phyloP scores from a whole-genome alignment of 2,113 vertebrate species.

The Salvator merianae region DNA sequence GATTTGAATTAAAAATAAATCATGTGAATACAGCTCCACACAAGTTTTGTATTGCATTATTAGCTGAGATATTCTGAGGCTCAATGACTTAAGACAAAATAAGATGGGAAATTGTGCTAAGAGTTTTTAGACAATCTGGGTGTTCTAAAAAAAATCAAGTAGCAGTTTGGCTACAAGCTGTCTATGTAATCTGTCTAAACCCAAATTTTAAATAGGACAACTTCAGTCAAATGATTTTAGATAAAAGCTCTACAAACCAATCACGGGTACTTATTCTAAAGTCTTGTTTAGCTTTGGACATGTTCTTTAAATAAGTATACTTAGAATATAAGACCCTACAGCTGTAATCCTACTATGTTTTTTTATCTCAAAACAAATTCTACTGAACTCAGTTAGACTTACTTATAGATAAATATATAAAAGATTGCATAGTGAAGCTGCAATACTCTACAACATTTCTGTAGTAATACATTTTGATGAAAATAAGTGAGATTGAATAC shows the following conservation, averaged over 20 bases:
- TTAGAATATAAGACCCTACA: background rate
- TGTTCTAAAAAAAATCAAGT: background rate
- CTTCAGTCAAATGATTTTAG: background rate
- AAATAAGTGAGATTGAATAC: background rate
- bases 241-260: background rate
- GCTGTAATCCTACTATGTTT: background rate
- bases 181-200: background rate
- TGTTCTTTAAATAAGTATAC: background rate
- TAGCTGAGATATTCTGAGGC: background rate
- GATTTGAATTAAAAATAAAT: background rate
- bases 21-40: background rate
- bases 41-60: background rate
- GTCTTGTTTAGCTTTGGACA: background rate
- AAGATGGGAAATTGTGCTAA: background rate
- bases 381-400: background rate
- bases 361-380: background rate
- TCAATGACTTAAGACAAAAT: background rate
- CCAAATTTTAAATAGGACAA: background rate
- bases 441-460: background rate
- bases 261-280: background rate
- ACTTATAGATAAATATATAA: background rate
- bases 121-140: background rate
- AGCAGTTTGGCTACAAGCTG: background rate
- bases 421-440: background rate
- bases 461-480: background rate